Evolutionary conservation across 2,113 vertebrate species (phyloP).

Genomic region (Callipepla squamata): DNA sequence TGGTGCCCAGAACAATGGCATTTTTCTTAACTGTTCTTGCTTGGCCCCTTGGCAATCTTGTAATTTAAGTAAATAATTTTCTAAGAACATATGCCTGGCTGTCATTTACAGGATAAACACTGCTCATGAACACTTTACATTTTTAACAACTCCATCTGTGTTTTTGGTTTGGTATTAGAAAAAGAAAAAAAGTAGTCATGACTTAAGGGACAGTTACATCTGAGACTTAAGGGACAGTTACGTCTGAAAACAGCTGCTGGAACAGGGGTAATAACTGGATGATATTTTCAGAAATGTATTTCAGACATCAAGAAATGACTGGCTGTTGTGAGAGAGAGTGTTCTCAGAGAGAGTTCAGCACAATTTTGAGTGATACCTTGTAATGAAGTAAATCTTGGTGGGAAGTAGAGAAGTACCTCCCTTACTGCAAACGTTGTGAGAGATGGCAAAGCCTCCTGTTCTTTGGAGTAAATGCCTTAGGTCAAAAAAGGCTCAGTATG

Average conservation of each 20-base stretch:
- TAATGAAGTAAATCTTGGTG: background rate
- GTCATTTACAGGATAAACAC: background rate
- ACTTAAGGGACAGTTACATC: background rate
- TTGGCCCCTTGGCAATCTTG: background rate
- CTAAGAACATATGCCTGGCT: background rate
- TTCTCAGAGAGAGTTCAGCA: background rate
- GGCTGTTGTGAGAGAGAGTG: background rate
- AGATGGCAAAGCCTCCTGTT: background rate
- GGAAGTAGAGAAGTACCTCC: background rate
- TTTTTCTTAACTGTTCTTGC: slow-evolving; percentile 22
- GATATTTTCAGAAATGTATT: background rate
- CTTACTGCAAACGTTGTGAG: background rate
- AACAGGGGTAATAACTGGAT: background rate
- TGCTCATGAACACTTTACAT: background rate
- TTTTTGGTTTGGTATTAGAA: background rate
- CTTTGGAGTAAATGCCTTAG: slow-evolving; percentile 13
- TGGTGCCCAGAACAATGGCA: slow-evolving; percentile 11
- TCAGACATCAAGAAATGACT: background rate
- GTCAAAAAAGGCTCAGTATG: slow-evolving; percentile 39
- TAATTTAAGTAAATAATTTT: slow-evolving; percentile 34
- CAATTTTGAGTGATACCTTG: background rate
- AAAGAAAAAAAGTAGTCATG: background rate
- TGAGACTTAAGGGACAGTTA: background rate
- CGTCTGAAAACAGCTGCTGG: background rate
- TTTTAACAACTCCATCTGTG: background rate